Evolutionary conservation across 2,888 invertebrate genomes (phyloP).

Genomic region (Chironomus riparius): DNA sequence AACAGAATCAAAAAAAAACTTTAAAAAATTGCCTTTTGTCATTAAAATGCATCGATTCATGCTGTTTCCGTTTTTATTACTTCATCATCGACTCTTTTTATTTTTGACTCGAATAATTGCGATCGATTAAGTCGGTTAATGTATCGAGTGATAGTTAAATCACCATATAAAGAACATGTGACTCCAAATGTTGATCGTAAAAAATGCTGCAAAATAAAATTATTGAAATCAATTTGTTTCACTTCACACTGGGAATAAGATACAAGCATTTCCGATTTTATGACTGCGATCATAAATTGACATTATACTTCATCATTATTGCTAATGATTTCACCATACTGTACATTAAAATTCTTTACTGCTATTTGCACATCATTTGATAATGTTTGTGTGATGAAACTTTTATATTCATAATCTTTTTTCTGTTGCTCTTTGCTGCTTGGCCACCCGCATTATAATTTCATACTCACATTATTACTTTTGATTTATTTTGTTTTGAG

Average conservation of each 20-base stretch:
- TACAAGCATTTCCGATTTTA: too few relatives aligned
- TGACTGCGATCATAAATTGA: too few relatives aligned
- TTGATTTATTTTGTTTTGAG: too few relatives aligned
- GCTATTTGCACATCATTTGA: neutral
- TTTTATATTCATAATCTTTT: too few relatives aligned
- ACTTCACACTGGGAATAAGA: neutral
- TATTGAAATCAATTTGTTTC: neutral
- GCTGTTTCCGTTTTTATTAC: conserved; percentile 16
- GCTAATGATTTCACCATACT: too few relatives aligned
- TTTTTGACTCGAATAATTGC: neutral
- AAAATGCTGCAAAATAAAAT: neutral
- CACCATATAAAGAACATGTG: neutral
- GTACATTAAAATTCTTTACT: neutral
- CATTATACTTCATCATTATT: too few relatives aligned
- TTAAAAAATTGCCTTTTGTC: neutral
- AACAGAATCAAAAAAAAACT: neutral
- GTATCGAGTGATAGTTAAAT: neutral
- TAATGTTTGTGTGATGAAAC: neutral
- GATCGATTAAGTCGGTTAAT: neutral
- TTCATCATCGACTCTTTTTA: neutral
- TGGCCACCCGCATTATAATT: too few relatives aligned
- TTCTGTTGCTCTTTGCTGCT: too few relatives aligned
- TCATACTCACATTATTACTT: too few relatives aligned
- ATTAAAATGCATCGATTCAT: conserved; percentile 6
- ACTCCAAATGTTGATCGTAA: neutral